Evolutionary conservation across 2,888 invertebrate genomes (phyloP), one percentile per base, ranked within the genome.

Genomic region (Drosophila monieri): DNA sequence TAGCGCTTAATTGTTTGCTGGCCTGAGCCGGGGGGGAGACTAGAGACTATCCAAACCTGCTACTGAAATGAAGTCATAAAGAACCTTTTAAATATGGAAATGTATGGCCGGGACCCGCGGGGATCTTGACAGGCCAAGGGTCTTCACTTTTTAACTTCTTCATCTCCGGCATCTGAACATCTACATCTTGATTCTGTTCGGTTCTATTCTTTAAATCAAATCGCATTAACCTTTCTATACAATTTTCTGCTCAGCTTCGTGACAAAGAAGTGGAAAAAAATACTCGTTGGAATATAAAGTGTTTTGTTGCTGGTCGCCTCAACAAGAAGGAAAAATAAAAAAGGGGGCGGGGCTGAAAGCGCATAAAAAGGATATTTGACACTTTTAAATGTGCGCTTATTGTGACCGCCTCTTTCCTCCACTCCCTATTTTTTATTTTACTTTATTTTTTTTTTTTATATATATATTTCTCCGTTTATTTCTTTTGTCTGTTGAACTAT

Each of bases 301-400:
- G 85, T 81, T 70, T 60, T 49, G 59, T 80, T 81, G 81, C 64
- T 77, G 80, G 77, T 71, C 60, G 74, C 64, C 21, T 18, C 53
- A 1, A 6, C 32, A 32, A 25, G 51, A 46, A 43, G 27, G 6
- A 27, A 9, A 27, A 27, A 23, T 23, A 27, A 27, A 27, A 18
- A 8, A 2, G 54, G 32, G 68, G 53, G 60, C 66, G 76, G 68
- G 76, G 76, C 79, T 69, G 21, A 81, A 79, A 68, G 80, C 77
- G 85, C 80, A 85, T 87, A 85, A 85, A 88, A 85, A 88, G 88
- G 85, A 85, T 85, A 85, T 85, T 85, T 85, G 88, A 85, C 85
- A 85, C 85, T 85, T 85, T 85, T 88, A 88, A 85, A 85, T 85
- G 85, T 84, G 80, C 88, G 86, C 86, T 85, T 84, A 85, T 85